Evolutionary conservation across 2,113 vertebrate species (phyloP), one percentile per base, ranked within the genome.

Genomic region (Hyperoodon ampullatus): DNA sequence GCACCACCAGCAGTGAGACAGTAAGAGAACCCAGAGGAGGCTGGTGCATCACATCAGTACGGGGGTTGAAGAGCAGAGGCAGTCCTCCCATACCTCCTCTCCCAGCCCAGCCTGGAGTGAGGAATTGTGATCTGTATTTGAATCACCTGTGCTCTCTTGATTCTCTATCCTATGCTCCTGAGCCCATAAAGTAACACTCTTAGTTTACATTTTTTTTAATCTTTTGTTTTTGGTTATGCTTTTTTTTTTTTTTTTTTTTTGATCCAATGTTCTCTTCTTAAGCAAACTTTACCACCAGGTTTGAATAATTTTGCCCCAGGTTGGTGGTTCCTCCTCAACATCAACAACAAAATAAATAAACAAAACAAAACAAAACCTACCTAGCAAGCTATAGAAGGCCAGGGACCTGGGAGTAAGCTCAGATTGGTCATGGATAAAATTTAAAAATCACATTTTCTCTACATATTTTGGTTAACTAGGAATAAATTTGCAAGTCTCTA

Each of bases 71-170:
- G 30, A 10, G 3, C 28, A n/a, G 58, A 30, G 9, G 1, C 0
- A 24, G 30, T 6, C 2, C 19, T 23, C 23, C 19, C 1, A 1
- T 2, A 10, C 2, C 0, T 35, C 26, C 14, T n/a, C 2, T n/a
- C 42, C 5, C 33, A 30, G 19, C 5, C 16, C 35, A 83, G 61
- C 1, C n/a, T 30, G 28, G 23, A 86, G 9, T 30, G 23, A 82
- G 5, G 16, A 9, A 18, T 5, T 23, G 2, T 16, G 23, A 21
- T 47, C 11, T 11, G 19, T 2, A 50, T 39, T 44, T 19, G 15
- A 18, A 66, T 63, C 30, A 12, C 58, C 1, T 8, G 6, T 15
- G 58, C 8, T 39, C 13, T 16, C 16, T 12, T 14, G 16, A 42
- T 61, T 74, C 26, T 61, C 35, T 23, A 81, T 60, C 1, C 11